These are phyloP conservation scores for Neosilurus hyrtlii DNA, from an alignment of 2,797 vertebrate genomes.

Conservation along the genomic window DNA sequence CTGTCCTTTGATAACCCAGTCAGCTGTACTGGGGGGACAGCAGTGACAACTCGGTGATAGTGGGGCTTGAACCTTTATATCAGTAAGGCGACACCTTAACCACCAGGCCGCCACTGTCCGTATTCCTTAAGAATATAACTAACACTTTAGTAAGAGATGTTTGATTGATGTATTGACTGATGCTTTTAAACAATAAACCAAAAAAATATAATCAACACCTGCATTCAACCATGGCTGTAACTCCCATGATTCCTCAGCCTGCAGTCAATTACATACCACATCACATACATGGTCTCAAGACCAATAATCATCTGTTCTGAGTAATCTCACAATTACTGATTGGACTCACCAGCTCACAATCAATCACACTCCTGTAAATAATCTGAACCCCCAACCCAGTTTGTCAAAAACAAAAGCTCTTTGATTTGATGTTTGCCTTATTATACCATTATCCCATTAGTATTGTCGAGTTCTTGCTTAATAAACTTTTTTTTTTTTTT, in stretches of 20 bases:
- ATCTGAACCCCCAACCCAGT: not conserved
- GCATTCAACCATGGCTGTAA: not conserved
- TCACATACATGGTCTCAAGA: not conserved
- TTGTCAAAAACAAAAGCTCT: not conserved
- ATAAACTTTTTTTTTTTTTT: not conserved
- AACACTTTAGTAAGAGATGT: too few species aligned
- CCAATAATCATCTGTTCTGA: not conserved
- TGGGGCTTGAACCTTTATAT: too few species aligned
- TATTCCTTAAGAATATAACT: too few species aligned
- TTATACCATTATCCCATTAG: not conserved
- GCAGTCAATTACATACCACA: not conserved
- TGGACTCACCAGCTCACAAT: not conserved
- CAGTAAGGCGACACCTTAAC: too few species aligned
- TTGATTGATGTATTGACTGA: too few species aligned
- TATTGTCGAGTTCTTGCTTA: too few species aligned
- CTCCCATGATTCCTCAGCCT: not conserved
- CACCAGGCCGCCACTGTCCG: too few species aligned
- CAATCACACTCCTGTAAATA: not conserved
- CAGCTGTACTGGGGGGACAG: too few species aligned
- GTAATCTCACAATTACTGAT: not conserved
- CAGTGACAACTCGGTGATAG: too few species aligned
- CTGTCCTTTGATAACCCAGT: too few species aligned
- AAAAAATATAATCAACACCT: not conserved
- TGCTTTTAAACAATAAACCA: slow-evolving; percentile 1
- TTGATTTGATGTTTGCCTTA: not conserved